phyloP scores from a whole-genome alignment of 2,888 invertebrate species.

The Cecidostiba fungosa region DNA sequence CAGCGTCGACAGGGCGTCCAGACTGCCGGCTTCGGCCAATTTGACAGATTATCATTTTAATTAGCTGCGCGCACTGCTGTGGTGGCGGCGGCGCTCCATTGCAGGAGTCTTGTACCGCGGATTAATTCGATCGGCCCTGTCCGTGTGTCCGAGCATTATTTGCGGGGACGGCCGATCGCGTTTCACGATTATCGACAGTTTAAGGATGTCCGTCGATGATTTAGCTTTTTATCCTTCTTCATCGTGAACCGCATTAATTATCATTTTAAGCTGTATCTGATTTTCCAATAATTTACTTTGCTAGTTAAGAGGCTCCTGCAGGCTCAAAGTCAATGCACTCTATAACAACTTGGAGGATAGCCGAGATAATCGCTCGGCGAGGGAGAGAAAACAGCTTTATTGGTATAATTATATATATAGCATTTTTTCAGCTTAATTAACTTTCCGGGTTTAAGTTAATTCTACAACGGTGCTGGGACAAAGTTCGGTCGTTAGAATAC shows the following conservation, averaged over 20 bases:
- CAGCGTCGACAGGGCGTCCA: conserved; percentile 1
- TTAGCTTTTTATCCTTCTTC: neutral
- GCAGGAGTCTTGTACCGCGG: conserved; percentile 17
- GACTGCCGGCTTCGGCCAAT: conserved; percentile 34
- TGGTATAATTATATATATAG: conserved; percentile 18
- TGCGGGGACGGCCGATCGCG: neutral
- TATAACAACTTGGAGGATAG: neutral
- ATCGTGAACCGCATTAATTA: neutral
- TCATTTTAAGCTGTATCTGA: neutral
- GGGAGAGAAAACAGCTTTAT: no score
- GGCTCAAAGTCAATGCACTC: conserved; percentile 32
- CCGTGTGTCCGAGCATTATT: neutral
- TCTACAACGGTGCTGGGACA: neutral
- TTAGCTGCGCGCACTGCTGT: conserved; percentile 41
- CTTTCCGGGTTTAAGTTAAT: neutral
- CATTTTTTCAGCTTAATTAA: conserved; percentile 42
- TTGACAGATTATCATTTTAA: conserved; percentile 53
- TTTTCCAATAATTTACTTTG: neutral
- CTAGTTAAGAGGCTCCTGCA: neutral
- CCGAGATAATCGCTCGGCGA: conserved; percentile 17
- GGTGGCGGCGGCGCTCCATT: neutral
- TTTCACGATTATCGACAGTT: conserved; percentile 21
- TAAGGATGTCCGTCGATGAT: neutral
- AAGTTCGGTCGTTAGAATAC: neutral
- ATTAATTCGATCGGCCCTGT: conserved; percentile 9